phyloP scores from a whole-genome alignment of 2,113 vertebrate genomes.

The pig (Sus scrofa) region DNA sequence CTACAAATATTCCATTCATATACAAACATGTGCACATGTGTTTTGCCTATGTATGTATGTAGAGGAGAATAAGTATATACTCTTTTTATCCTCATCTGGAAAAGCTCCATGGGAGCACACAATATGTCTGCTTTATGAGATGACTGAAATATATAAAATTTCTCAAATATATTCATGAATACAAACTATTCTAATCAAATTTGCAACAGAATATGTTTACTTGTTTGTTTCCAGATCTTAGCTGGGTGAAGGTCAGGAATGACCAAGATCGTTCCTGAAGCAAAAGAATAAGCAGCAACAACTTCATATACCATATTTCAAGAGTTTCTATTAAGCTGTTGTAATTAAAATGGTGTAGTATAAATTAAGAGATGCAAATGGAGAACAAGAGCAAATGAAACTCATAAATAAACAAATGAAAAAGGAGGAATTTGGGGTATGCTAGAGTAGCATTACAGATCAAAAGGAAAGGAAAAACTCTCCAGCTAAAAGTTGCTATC shows the following conservation, averaged over 20 bases:
- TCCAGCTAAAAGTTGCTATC: neutral
- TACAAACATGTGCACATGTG: neutral
- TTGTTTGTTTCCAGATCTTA: neutral
- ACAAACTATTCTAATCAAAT: neutral
- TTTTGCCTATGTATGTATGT: neutral
- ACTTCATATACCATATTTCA: neutral
- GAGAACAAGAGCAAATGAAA: neutral
- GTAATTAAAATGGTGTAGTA: neutral
- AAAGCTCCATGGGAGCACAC: neutral
- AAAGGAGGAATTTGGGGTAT: neutral
- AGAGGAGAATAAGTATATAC: neutral
- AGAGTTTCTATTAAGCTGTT: neutral
- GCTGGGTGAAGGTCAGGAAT: neutral
- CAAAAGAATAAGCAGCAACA: neutral
- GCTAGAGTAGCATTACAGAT: neutral
- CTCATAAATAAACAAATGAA: neutral
- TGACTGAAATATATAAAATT: conserved; percentile 5
- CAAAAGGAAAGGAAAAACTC: neutral
- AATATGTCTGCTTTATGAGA: neutral
- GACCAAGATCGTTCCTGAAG: neutral
- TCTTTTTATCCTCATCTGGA: neutral
- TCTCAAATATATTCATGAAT: neutral
- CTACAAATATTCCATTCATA: neutral
- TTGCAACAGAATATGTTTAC: neutral
- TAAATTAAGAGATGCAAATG: neutral